Evolutionary conservation across 1,140 invertebrate genomes (phyloP).

Genomic region (Drosophila tristis): DNA sequence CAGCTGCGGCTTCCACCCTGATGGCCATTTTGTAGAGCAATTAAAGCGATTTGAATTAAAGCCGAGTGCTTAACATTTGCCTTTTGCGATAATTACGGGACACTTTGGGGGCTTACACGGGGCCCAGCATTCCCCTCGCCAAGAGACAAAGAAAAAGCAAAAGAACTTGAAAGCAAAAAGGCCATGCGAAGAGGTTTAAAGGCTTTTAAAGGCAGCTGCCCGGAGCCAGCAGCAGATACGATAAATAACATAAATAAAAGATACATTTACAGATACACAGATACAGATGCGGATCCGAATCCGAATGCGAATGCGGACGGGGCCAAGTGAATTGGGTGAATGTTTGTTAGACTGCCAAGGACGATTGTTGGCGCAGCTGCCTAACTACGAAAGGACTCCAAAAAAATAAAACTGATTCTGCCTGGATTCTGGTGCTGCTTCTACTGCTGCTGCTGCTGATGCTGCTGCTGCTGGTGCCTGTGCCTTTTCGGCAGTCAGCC

Average conservation of each 20-base stretch:
- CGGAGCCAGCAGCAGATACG: slow-evolving; percentile 46
- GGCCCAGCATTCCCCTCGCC: slow-evolving; percentile 15
- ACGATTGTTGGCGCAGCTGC: slow-evolving; percentile 69
- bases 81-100: slow-evolving; percentile 64
- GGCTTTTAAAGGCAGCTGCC: slow-evolving; percentile 59
- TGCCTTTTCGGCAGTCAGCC: slow-evolving; percentile 56
- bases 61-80: slow-evolving; percentile 71
- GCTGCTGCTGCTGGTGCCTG: slow-evolving; percentile 31
- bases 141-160: slow-evolving; percentile 52
- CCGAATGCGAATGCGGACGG: slow-evolving; percentile 13
- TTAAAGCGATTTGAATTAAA: slow-evolving; percentile 77
- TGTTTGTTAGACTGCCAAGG: slow-evolving; percentile 69
- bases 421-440: not conserved
- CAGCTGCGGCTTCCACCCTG: slow-evolving; percentile 24
- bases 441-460: slow-evolving; percentile 36
- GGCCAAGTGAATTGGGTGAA: slow-evolving; percentile 64
- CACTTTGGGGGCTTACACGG: slow-evolving; percentile 60
- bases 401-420: slow-evolving; percentile 43
- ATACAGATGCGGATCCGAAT: slow-evolving; percentile 21
- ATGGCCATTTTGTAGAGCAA: slow-evolving; percentile 74
- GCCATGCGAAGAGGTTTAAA: slow-evolving; percentile 50
- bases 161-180: slow-evolving; percentile 8
- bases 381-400: slow-evolving; percentile 63
- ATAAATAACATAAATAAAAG: slow-evolving; percentile 82
- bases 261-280: slow-evolving; percentile 44